Base-by-base conservation (phyloP, 1,140 invertebrate species). In the Eumaeus atala region DNA sequence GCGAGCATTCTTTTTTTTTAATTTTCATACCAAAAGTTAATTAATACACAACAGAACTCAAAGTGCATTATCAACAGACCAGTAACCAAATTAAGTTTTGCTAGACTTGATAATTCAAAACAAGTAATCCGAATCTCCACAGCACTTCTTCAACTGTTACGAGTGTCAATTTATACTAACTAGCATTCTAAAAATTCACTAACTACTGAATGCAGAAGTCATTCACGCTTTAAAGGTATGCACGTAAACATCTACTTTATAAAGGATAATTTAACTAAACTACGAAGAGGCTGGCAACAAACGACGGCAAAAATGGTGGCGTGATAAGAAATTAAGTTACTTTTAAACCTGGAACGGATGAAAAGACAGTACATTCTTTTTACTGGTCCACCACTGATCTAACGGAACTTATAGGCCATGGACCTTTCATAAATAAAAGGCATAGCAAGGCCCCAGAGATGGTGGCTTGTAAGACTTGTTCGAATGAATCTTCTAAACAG, bases 151-250 rank as follows among this genome's bases (percentile, higher is more conserved):
- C 59, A 70, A 72, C 56, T 65, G 55, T 75, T 70, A 72, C 57
- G 66, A 76, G 74, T 62, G 64, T 73, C 64, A 84, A 83, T 84
- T 84, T 84, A 83, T 72, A 70, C 80, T 86, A 86, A 82, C 83
- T 86, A 86, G 83, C 83, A 84, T 80, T 77, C 83, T 86, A 86
- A 84, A 67, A 84, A 77, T 84, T 86, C 78, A 83, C 80, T 84
- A 84, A 73, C 81, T 84, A 84, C 66, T 62, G 77, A 84, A 86
- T 82, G 79, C 74, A 72, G 69, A 77, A 72, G 66, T 74, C 77
- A 86, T 79, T 59, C 81, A 80, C 63, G 62, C 63, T 71, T 66
- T 44, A 44, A 71, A 80, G 74, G 73, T 76, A 80, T 82, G 74
- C 73, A 76, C 70, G 65, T 76, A 80, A 78, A 82, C 78, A 76